A percentile compares a stretch with the other conserved stretches of the same genome.
These are phyloP conservation scores for Chymomyza amoena DNA, from an alignment of 2,888 invertebrate genomes.

Conservation along the genomic window DNA sequence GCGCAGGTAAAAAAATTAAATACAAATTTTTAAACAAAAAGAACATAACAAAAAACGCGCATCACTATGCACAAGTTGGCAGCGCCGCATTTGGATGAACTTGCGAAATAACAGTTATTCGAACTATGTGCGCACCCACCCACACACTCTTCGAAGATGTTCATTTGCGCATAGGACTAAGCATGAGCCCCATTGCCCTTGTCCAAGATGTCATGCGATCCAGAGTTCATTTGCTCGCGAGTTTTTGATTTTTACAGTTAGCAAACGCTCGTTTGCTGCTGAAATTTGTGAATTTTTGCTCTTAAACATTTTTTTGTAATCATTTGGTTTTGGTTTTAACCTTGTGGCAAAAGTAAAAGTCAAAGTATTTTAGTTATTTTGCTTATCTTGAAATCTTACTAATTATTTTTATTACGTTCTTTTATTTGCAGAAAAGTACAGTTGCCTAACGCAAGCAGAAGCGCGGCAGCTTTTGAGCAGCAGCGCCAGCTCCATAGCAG, in stretches of 20 bases:
- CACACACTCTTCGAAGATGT: neutral
- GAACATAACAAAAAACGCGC: slow-evolving; percentile 1
- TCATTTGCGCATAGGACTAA: no score
- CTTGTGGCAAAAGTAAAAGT: no score
- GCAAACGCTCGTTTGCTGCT: no score
- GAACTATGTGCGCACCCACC: neutral
- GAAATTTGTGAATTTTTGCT: no score
- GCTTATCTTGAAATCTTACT: neutral
- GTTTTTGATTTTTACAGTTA: no score
- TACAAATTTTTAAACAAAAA: neutral
- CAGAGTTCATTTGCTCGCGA: no score
- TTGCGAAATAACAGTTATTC: no score
- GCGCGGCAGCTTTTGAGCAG: slow-evolving; percentile 58
- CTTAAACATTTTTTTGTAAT: no score
- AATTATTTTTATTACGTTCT: slow-evolving; percentile 7
- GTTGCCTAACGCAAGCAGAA: slow-evolving; percentile 56
- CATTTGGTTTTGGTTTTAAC: no score
- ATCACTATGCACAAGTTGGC: slow-evolving; percentile 18
- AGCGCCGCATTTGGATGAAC: neutral
- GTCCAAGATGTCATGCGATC: no score
- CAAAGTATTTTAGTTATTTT: neutral
- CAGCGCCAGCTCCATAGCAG: slow-evolving; percentile 26
- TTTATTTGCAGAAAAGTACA: slow-evolving; percentile 54
- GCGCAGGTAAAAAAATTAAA: neutral
- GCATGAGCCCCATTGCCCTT: no score